These are phyloP conservation scores for Drosophila aldrichi DNA, from an alignment of 2,888 invertebrate species.

Conservation along the genomic window DNA sequence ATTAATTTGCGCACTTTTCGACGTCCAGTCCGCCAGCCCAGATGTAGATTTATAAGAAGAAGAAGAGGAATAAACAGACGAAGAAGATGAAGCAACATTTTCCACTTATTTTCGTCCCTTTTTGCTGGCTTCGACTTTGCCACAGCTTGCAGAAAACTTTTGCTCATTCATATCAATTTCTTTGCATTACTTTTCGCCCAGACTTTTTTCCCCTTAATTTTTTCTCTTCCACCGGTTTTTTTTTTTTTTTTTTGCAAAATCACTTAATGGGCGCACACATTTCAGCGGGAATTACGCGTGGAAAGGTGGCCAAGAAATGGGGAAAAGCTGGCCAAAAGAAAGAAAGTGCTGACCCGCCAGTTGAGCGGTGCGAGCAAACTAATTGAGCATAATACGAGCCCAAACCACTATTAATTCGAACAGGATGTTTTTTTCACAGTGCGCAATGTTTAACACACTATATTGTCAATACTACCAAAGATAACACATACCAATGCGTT, in stretches of 20 bases:
- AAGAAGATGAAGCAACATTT: conserved; percentile 27
- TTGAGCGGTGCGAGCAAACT: conserved; percentile 29
- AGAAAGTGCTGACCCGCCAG: conserved; percentile 56
- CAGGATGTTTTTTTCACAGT: too few species aligned
- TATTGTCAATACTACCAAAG: too few species aligned
- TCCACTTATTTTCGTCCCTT: conserved; percentile 39
- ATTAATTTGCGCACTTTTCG: conserved; percentile 69
- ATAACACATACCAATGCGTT: too few species aligned
- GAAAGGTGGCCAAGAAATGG: background rate
- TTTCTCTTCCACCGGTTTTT: too few species aligned
- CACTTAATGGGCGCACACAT: conserved; percentile 58
- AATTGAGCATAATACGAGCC: conserved; percentile 51
- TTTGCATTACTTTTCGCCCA: conserved; percentile 56
- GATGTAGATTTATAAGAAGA: conserved; percentile 13
- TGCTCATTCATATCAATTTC: conserved; percentile 73
- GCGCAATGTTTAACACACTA: too few species aligned
- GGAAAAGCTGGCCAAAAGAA: conserved; percentile 29
- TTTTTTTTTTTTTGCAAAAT: conserved; percentile 60
- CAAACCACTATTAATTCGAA: too few species aligned
- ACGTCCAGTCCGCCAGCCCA: conserved; percentile 40
- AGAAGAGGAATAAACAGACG: background rate
- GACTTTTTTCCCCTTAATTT: conserved; percentile 15
- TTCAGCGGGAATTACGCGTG: conserved; percentile 17
- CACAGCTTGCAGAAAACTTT: conserved; percentile 70
- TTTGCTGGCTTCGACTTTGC: conserved; percentile 18